phyloP scores from a whole-genome alignment of 2,888 invertebrate species.

The Eilema caniola region DNA sequence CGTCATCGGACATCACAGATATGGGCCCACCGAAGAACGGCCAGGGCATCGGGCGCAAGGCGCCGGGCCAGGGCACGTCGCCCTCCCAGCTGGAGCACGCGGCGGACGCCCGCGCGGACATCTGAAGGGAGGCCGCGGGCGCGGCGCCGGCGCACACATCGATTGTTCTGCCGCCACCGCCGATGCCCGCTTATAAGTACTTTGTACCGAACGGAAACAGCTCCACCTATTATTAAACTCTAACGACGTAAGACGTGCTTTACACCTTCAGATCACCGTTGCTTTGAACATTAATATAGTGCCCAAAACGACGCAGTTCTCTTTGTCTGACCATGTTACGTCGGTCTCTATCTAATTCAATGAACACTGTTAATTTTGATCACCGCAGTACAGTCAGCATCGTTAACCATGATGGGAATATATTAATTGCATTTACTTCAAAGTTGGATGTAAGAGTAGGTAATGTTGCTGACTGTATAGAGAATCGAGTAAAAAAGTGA shows the following conservation, averaged over 20 bases:
- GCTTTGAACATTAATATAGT: constrained; percentile 16
- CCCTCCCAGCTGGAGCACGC: constrained; percentile 88
- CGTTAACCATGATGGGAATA: constrained; percentile 28
- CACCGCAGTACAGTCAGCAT: constrained; percentile 53
- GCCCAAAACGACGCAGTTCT: constrained; percentile 11
- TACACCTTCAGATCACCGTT: constrained; percentile 30
- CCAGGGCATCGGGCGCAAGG: constrained; percentile 60
- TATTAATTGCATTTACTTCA: constrained; percentile 45
- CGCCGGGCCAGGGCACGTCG: constrained; percentile 80
- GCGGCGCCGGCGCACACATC: constrained; percentile 61
- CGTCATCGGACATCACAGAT: constrained; percentile 74
- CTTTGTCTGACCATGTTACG: constrained; percentile 32
- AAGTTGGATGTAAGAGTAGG: constrained; percentile 23
- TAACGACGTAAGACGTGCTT: constrained; percentile 35
- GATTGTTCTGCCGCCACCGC: constrained; percentile 63
- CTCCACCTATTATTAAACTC: constrained; percentile 78
- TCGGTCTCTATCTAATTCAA: constrained; percentile 30
- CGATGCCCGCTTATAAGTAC: constrained; percentile 81
- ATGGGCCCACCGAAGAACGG: constrained; percentile 81
- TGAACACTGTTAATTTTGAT: constrained; percentile 39
- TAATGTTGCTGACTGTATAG: constrained; percentile 42
- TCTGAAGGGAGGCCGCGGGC: constrained; percentile 85
- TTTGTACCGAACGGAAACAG: constrained; percentile 79
- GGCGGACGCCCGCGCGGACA: constrained; percentile 87
- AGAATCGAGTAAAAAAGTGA: constrained; percentile 18